phyloP scores from a whole-genome alignment of 2,797 vertebrate genomes.

The Pipistrellus pygmaeus region DNA sequence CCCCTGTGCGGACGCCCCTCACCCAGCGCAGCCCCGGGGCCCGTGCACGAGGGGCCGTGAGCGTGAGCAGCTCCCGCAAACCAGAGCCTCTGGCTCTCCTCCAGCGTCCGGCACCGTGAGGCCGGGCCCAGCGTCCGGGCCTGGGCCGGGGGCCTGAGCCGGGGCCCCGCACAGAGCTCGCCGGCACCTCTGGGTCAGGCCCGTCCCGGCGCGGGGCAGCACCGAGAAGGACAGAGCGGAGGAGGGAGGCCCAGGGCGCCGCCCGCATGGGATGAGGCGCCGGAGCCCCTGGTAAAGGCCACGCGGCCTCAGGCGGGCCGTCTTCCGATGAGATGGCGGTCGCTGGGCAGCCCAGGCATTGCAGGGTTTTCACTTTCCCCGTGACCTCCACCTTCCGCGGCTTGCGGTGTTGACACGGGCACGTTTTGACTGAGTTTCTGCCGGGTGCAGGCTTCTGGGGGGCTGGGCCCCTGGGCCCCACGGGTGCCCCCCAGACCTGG shows the following conservation, averaged over 20 bases:
- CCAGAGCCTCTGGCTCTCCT: not conserved
- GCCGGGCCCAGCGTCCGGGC: not conserved
- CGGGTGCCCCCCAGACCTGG: not conserved
- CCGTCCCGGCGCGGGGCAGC: not conserved
- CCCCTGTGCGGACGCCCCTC: no score
- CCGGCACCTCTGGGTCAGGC: no score
- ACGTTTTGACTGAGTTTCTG: not conserved
- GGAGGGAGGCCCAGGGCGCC: not conserved
- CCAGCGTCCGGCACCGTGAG: not conserved
- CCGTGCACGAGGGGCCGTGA: not conserved
- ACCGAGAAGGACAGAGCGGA: no score
- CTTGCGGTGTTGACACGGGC: fast-evolving
- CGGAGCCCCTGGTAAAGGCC: fast-evolving
- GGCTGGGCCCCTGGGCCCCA: no score
- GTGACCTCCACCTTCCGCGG: not conserved
- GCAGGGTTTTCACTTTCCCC: no score
- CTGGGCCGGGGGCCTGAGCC: fast-evolving
- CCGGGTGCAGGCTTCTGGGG: not conserved
- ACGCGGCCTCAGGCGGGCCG: no score
- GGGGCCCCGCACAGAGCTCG: no score
- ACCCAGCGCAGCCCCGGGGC: not conserved
- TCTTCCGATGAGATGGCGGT: not conserved
- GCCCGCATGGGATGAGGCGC: not conserved
- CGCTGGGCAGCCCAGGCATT: fast-evolving
- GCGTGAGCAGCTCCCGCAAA: not conserved